phyloP scores from a whole-genome alignment of 2,888 invertebrate genomes.

The Zele albiditarsus region DNA sequence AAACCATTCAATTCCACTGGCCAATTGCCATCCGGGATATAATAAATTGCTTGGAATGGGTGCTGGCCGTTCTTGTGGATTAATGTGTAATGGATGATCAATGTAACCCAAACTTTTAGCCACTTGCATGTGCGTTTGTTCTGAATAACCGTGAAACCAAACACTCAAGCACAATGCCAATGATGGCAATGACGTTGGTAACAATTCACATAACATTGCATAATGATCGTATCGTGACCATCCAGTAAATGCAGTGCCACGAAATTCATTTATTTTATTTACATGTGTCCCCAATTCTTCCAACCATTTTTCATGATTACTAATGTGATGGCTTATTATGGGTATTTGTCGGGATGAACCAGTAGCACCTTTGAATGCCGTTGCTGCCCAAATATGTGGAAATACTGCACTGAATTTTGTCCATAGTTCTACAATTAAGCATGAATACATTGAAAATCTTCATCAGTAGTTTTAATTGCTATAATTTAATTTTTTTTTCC shows the following conservation, averaged over 20 bases:
- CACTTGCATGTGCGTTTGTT: conserved; percentile 72
- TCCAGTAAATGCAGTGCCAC: conserved; percentile 81
- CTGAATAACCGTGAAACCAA: conserved; percentile 74
- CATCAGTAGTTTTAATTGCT: background rate
- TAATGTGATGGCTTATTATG: conserved; percentile 80
- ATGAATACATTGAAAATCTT: conserved; percentile 24
- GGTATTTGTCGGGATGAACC: conserved; percentile 83
- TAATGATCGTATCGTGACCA: conserved; percentile 87
- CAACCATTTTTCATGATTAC: conserved; percentile 86
- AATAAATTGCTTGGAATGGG: conserved; percentile 71
- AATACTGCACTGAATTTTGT: conserved; percentile 81
- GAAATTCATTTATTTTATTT: conserved; percentile 75
- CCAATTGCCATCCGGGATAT: conserved; percentile 73
- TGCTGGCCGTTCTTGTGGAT: conserved; percentile 70
- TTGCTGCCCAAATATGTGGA: conserved; percentile 83
- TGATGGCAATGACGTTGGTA: conserved; percentile 79
- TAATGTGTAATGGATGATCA: conserved; percentile 69
- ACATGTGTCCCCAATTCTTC: conserved; percentile 74
- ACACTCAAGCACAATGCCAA: conserved; percentile 78
- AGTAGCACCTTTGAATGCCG: conserved; percentile 91
- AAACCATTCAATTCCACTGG: conserved; percentile 75
- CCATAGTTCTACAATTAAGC: conserved; percentile 74
- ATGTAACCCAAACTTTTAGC: conserved; percentile 72
- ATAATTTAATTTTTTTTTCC: conserved; percentile 8
- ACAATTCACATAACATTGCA: conserved; percentile 81